Percentiles rank a stretch among this genome's conserved stretches.
These are phyloP conservation scores for Dynastes grantii DNA, from an alignment of 2,888 invertebrate genomes.

Conservation along the genomic window DNA sequence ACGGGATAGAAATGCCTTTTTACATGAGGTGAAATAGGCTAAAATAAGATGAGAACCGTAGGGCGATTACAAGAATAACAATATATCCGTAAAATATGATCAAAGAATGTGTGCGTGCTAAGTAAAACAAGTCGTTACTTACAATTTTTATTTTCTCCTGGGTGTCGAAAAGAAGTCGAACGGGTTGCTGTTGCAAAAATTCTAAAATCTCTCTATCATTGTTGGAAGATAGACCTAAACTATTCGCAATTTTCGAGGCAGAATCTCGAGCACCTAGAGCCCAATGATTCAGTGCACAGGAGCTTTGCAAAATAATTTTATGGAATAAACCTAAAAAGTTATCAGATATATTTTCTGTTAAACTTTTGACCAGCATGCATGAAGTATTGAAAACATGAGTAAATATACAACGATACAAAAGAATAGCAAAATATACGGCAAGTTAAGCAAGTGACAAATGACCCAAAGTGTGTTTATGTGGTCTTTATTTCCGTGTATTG, in stretches of 20 bases:
- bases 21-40: conserved; percentile 34
- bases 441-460: no score
- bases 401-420: no score
- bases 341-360: no score
- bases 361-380: no score
- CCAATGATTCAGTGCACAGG: conserved; percentile 41
- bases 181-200: conserved; percentile 43
- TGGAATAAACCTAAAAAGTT: conserved; percentile 48
- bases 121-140: neutral
- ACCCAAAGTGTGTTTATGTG: no score
- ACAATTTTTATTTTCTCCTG: conserved; percentile 55
- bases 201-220: conserved; percentile 44
- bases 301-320: conserved; percentile 56
- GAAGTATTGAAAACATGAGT: no score
- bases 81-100: no score
- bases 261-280: conserved; percentile 34
- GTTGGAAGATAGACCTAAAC: conserved; percentile 29
- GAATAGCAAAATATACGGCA: no score
- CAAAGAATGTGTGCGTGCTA: no score
- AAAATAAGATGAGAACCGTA: neutral
- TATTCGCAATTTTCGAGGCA: conserved; percentile 23
- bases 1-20: conserved; percentile 54
- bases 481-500: no score
- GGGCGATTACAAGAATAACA: neutral
- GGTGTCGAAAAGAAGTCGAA: conserved; percentile 33